Base-by-base conservation (phyloP, 2,888 invertebrate species). In the Drosophila anceps region DNA sequence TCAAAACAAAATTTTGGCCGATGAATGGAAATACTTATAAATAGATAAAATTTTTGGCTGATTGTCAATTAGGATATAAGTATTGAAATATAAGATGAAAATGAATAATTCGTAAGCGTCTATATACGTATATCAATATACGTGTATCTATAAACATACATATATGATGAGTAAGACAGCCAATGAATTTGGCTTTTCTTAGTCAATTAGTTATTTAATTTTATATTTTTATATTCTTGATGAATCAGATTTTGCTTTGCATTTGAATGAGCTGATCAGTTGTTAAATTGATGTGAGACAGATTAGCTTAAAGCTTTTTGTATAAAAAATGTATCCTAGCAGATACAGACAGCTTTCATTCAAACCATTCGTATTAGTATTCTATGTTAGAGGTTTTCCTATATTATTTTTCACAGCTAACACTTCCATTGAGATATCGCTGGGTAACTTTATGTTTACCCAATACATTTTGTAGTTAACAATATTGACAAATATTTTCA, bases 81-180 rank as follows among this genome's bases (percentile, higher is more conserved):
- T 69, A 75, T 67, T 88, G 86, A 85, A 85, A 88, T 68, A 73
- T 67, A 76, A 88, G 83, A 75, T 81, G 83, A 70, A 70, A 37
- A 75, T 85, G 24, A 60, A 75, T 57, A 59, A 68, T 50, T 48
- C 18, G 18, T 27, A 7, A 41, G 46, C 27, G 55, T 29, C 50
- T 50, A 55, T 20, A 39, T 18, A 35, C 8, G 13, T 27, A 13
- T 13, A n/a, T n/a, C n/a, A n/a, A n/a, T n/a, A n/a, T n/a, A n/a
- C n/a, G n/a, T 18, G n/a, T 20, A 20, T 20, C 6, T 43, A 2
- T 4, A 15, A 44, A 15, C 20, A 51, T 46, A 57, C 51, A 54
- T 50, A 41, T 39, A 41, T 10, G 43, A 57, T 81, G 76, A 79
- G 37, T 77, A 79, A 74, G 44, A 48, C 4, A 27, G 27, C 15